Evolutionary conservation across 1,140 invertebrate species (phyloP), one percentile per base, ranked within the genome.

Genomic region (Helicoverpa zea): DNA sequence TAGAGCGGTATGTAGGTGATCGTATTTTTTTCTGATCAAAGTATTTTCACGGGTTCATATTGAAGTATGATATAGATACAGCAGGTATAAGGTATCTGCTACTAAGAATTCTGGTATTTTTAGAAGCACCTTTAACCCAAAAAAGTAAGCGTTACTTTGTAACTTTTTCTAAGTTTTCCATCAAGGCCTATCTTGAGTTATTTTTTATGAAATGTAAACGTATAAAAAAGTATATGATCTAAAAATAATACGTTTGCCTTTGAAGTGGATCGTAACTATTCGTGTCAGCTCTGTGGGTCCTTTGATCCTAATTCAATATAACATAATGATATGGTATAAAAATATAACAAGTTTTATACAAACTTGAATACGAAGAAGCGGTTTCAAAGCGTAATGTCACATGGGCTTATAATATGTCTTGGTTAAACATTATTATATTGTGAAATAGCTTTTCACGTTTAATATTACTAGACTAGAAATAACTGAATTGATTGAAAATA

Each of bases 251-350:
- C 14, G 30, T 43, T 64, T 16, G 29, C 43, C 35, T 47, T 64
- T 43, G 35, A 16, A 64, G 61, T 64, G 30, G 30, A 2, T 18
- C 13, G 30, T 43, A 16, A 63, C 23, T 63, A 35, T 30, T 63
- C 59, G 59, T 14, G 14, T 63, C 59, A 61, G 23, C 23, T 29
- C 23, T 30, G 10, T 2, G 4, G n/a, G 35, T 64, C n/a, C 35
- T 64, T 64, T 43, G 30, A 64, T 64, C 30, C 61, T 64, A 47
- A 64, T 64, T 43, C 61, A 64, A 64, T 64, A 64, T 43, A 64
- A 43, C 43, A 64, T 30, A 64, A 64, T 64, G 61, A 64, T 43
- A 10, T 16, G n/a, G 43, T 35, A 64, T 35, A 43, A 63, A 35
- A 63, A 12, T 35, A 30, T 35, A 14, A 5, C 3, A 3, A 58